These are phyloP conservation scores for Anthophora plumipes DNA, from an alignment of 2,888 invertebrate genomes.

Conservation along the genomic window DNA sequence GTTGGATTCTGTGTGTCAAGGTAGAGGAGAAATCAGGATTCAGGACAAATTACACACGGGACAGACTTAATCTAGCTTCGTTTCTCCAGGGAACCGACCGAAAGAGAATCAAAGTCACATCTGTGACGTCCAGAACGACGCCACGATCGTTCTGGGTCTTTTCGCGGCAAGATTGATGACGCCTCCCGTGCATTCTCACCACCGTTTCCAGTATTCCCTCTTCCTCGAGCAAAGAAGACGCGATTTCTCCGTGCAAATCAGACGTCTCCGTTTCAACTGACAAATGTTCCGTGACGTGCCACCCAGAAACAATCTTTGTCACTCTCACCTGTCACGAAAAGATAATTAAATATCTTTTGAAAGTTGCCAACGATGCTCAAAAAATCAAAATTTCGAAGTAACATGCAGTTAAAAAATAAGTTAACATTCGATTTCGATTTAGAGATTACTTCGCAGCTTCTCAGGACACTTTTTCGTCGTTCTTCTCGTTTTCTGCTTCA, in stretches of 20 bases:
- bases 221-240: conserved; percentile 55
- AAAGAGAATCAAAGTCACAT: conserved; percentile 84
- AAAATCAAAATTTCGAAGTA: not conserved
- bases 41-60: conserved; percentile 79
- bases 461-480: not conserved
- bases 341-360: conserved; percentile 31
- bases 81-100: conserved; percentile 80
- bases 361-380: not conserved
- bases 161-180: conserved; percentile 82
- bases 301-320: conserved; percentile 60
- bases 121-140: conserved; percentile 81
- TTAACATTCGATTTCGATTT: no score
- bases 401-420: no score
- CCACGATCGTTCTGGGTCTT: conserved; percentile 77
- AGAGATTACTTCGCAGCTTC: not conserved
- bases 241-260: conserved; percentile 70
- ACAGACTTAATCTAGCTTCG: conserved; percentile 80
- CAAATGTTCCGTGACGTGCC: conserved; percentile 69
- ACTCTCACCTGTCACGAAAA: conserved; percentile 23
- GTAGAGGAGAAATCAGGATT: conserved; percentile 57
- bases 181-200: conserved; percentile 57
- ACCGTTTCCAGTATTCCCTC: conserved; percentile 53
- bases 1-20: conserved; percentile 66
- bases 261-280: conserved; percentile 68
- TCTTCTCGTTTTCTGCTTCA: no score